Base-by-base conservation (phyloP, 2,113 vertebrate species). In the Heterocephalus glaber region DNA sequence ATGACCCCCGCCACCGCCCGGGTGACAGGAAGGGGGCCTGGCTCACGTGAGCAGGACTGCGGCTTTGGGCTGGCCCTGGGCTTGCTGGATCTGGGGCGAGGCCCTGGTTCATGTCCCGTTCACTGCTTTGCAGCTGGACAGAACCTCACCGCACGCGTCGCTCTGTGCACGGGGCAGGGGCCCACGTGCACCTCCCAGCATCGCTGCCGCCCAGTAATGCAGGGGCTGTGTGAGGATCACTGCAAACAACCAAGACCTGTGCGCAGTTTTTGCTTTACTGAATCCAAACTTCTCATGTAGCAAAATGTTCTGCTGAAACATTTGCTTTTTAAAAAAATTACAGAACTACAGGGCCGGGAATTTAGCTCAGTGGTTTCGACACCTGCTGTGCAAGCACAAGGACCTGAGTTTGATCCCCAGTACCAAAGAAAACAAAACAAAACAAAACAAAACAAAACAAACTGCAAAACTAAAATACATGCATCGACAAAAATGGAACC, bases 121-220 rank as follows among this genome's bases (percentile, higher is more conserved):
- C 54, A 2, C n/a, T 0, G 3, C 72, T 84, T 56, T 30, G 26
- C 35, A 12, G 61, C 11, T 72, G 88, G 47, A 12, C 17, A 0
- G 19, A 5, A 17, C 61, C 60, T 54, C 3, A 8, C 11, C 5
- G 11, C 14, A 8, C 60, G 26, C 28, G 10, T 2, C 47, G 7
- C 1, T n/a, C 79, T 81, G 86, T 76, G 7, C 44, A 14, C 4
- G 28, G 54, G 56, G 58, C 10, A 7, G 28, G 54, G 56, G 58
- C 10, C 20, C 4, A 6, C 4, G 2, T 1, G 49, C 3, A 12
- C 60, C 56, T 61, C 26, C 38, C 0, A 1, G 68, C 8, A 26
- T 56, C 44, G 0, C 24, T 47, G 17, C 72, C 66, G 56, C 52
- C n/a, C 30, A 2, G 38, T 22, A 17, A 44, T 72, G 1, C 6